Conservation (phyloP, 2,888 invertebrate genomes). For the Nasonovia ribisnigri region DNA sequence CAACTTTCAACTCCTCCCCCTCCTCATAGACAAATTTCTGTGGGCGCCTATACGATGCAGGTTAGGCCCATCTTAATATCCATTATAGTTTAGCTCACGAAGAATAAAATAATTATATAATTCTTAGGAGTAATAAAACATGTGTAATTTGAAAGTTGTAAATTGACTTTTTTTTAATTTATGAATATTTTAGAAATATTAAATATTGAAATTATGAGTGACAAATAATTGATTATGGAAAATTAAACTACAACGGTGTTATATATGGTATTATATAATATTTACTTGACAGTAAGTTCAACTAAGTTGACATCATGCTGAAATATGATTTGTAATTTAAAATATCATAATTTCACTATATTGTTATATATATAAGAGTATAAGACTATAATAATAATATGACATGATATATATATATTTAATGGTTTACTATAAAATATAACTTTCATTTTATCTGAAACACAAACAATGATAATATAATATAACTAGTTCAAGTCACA, state of each 20-base stretch:
- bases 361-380: not conserved
- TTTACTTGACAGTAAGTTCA: constrained; percentile 4
- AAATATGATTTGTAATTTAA: constrained; percentile 26
- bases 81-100: too few species aligned
- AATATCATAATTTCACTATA: not conserved
- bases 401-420: not conserved
- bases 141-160: not conserved
- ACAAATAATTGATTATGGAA: not conserved
- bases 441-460: constrained; percentile 19
- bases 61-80: too few species aligned
- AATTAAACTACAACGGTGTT: not conserved
- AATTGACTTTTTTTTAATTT: not conserved
- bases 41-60: too few species aligned
- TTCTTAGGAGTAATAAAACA: too few species aligned
- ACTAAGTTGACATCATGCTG: not conserved
- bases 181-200: not conserved
- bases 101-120: too few species aligned
- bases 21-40: too few species aligned
- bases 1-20: too few species aligned
- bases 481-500: constrained; percentile 11
- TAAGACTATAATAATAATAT: constrained; percentile 6
- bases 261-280: not conserved
- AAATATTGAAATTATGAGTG: not conserved
- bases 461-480: constrained; percentile 7
- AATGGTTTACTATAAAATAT: not conserved